Base-by-base conservation (phyloP, 1,140 invertebrate genomes). In the Solenopsis fugax region DNA sequence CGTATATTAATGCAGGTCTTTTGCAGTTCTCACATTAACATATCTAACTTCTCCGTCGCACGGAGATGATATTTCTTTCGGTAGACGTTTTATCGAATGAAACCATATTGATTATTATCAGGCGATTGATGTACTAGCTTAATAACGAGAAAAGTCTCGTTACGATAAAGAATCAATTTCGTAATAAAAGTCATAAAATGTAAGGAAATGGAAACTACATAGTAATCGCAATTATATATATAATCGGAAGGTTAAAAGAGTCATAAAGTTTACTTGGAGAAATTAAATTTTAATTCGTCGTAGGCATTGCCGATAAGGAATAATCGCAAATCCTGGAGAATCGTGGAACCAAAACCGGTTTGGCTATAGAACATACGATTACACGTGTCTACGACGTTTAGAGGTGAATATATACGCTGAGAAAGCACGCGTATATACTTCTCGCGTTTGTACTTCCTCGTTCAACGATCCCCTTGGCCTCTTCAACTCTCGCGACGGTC, bases 1-100 rank as follows among this genome's bases (percentile, higher is more conserved):
- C 92, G 93, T 92, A 93, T 93, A 92, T 93, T 91, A 93, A 93
- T 92, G 89, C 85, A 88, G n/a, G n/a, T 67, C 12, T 78, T 81
- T 85, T 82, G 41, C 58, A 65, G 73, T 62, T 86, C 48, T 67
- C 56, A 75, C 90, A 88, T 88, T 89, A 88, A 78, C 87, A 86
- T 86, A 84, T 48, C 54, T 75, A 80, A 82, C 81, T 65, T 81
- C 67, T 64, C 24, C 64, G 29, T 73, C 82, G 41, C 54, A 29
- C 50, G 29, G 18, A 71, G 73, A 21, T 73, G n/a, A 73, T 75
- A 82, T 82, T 82, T 73, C 29, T 50, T 75, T 69, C 12, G 41
- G 45, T 24, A 41, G 54, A 60, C 5, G 24, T 58, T 75, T 58
- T 13, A 18, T 13, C 24, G 24, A 29, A 60, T 34, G 13, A 45